phyloP scores from a whole-genome alignment of 2,797 vertebrate genomes.

The Strix occidentalis region DNA sequence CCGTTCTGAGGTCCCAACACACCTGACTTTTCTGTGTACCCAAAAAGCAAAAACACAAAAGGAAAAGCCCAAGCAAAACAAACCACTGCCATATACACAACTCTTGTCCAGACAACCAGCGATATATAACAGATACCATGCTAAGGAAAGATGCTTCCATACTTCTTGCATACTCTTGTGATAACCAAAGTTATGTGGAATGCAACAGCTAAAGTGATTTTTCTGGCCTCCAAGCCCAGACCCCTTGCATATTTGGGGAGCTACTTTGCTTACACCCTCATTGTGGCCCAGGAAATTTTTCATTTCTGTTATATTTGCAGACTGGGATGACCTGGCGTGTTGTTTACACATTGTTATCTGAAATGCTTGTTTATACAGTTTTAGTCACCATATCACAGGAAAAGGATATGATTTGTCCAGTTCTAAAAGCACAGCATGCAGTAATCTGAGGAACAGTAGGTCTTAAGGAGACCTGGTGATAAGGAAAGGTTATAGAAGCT shows the following conservation, averaged over 20 bases:
- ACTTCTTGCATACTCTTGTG: background rate
- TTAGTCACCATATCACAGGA: slow-evolving; percentile 37
- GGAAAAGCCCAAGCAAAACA: background rate
- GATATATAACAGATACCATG: background rate
- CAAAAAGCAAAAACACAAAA: background rate
- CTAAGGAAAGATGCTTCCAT: background rate
- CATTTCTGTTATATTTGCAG: background rate
- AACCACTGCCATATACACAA: background rate
- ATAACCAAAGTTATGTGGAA: background rate
- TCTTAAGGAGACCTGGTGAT: background rate
- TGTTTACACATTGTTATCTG: background rate
- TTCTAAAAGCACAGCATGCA: background rate
- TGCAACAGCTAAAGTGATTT: background rate
- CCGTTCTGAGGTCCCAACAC: background rate
- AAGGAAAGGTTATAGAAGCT: background rate
- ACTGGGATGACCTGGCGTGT: background rate
- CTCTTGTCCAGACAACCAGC: background rate
- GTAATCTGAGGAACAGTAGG: background rate
- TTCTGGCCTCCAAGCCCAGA: background rate
- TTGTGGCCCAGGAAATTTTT: background rate
- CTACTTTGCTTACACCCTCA: background rate
- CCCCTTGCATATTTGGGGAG: background rate
- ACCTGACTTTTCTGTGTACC: background rate
- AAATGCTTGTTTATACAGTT: slow-evolving; percentile 8
- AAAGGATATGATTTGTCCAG: slow-evolving; percentile 35